Evolutionary conservation across 2,888 invertebrate genomes (phyloP), one percentile per base, ranked within the genome.

Genomic region (Caenorhabditis sp.): DNA sequence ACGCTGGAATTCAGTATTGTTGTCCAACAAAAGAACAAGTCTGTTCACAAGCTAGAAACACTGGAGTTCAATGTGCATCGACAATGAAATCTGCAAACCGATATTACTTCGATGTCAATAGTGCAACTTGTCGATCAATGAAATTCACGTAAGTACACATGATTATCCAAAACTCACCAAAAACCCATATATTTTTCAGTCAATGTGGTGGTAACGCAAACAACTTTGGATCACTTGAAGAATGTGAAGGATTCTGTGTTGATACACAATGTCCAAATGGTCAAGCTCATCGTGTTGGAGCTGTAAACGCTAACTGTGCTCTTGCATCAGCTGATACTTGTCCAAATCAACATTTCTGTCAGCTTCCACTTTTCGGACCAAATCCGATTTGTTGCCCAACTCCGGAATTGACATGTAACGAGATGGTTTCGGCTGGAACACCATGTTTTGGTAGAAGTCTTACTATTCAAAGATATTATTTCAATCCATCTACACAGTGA

Each of bases 211-310:
- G 87, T 49, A 87, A 87, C 58, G 76, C 82, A n/a, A 87, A 87
- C 74, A 87, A 83, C 67, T 87, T 87, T 65, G 81, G 83, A 59
- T 78, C 85, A 8, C 63, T 87, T 61, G 87, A 87, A 63, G 87
- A 87, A 63, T 87, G 87, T 66, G 87, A 87, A 73, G 87, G 87
- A 14, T 87, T 87, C 78, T 87, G 87, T 78, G 77, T 87, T 61
- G 85, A 86, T 59, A 70, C 81, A 36, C 86, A 86, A 75, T 86
- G 86, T 59, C 77, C 82, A 3, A 74, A 75, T 38, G 82, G 81
- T 64, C 80, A 83, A 59, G 78, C 82, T 17, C 81, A 80, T 62
- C 77, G 84, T 43, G 83, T 86, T 57, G 86, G 86, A 0, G 84
- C 86, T 2, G 77, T 84, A 14, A 81, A 85, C 65, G 86, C 86